Base-by-base conservation (phyloP, 2,888 invertebrate genomes). In the Luperina nickerlii region DNA sequence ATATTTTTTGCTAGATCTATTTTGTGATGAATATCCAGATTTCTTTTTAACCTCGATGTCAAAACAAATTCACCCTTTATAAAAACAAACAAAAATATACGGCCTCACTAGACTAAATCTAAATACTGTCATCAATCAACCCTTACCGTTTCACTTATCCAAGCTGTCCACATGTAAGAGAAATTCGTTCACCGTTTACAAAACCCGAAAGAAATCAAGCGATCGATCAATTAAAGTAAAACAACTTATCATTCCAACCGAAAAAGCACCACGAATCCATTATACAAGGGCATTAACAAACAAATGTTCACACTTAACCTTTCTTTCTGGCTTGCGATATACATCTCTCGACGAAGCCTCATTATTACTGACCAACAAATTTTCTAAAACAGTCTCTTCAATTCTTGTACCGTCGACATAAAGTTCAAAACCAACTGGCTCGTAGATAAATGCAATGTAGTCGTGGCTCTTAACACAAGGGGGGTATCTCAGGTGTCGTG, bases 291-390 rank as follows among this genome's bases (percentile, higher is more conserved):
- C 95, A 96, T 96, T 96, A 95, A 96, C 96, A 96, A 96, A 96
- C 96, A 96, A 96, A 96, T 96, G 96, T 96, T 96, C 95, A 96
- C 96, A 96, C 96, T 96, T 96, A 96, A 96, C 96, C 96, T 96
- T 95, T 96, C 96, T 96, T 95, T 95, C 92, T 92, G 92, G 89
- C 92, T 91, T 90, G 92, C 92, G 96, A 96, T 96, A 96, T 95
- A 94, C 94, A 96, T 96, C 96, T 95, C 93, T 94, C 92, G 94
- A 93, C 94, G 95, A 94, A 94, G 93, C 92, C 94, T 96, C 95
- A 96, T 96, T 96, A 96, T 95, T 94, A 94, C 93, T 88, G 87
- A 86, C 90, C 87, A 85, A 90, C 93, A 87, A 85, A 88, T 24
- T 88, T 90, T 81, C 45, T 60, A 54, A 60, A 82, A 69, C 92